Evolutionary conservation across 1,140 invertebrate genomes (phyloP), one percentile per base, ranked within the genome.

Genomic region (Wiebesia pumilae): DNA sequence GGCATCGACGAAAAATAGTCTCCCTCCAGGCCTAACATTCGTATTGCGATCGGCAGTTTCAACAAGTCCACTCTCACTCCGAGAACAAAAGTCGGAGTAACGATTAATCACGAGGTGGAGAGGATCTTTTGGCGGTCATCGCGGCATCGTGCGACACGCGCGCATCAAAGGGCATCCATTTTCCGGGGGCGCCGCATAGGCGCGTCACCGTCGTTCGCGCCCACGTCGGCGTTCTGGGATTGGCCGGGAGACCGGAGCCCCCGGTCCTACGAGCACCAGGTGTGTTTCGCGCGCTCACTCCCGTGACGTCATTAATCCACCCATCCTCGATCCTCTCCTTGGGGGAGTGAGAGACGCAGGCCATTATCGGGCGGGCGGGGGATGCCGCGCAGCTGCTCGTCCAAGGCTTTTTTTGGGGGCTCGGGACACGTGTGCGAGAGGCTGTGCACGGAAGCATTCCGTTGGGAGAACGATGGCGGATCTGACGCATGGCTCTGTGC

Each of bases 261-360:
- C 51, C 67, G 85, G 77, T 81, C 73, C 79, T 62, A 51, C 79
- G 35, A 51, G 62, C 88, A 91, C 93, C 93, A 94, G 93, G 92
- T 94, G 93, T 89, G 91, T 90, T 88, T 90, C 88, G 86, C 87
- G 85, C 87, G 85, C 88, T 73, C 69, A 9, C 24, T 30, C 47
- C 69, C 84, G 79, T 88, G 92, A 93, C 92, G 92, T 93, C 92
- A 92, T 91, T 94, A 94, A 93, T 93, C 92, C 93, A 93, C 89
- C 92, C 92, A 92, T 93, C 89, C 88, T 40, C 38, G 33, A 27
- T 40, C 21, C 33, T 54, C 33, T 27, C 33, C 91, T 93, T 89
- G 43, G 65, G 75, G 62, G 75, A 73, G 84, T 90, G 93, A 92
- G 91, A 87, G 90, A 91, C 89, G 91, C 69, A 19, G 71, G 78